Base-by-base conservation (phyloP, 2,888 invertebrate species). In the Norana najaformis region DNA sequence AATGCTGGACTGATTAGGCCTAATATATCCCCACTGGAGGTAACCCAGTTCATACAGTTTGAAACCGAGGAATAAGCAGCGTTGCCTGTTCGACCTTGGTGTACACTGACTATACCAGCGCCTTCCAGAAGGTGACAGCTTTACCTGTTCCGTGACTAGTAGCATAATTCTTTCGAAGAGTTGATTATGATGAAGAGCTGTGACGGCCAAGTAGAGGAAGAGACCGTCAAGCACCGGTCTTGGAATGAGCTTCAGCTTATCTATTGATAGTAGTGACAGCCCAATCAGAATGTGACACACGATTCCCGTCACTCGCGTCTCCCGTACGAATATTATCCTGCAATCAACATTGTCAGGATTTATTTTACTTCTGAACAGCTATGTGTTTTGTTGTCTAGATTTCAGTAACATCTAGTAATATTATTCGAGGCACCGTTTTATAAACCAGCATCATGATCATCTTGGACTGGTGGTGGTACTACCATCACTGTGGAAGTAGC, bases 201-300 rank as follows among this genome's bases (percentile, higher is more conserved):
- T 96, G 92, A 96, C 94, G 88, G 96, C 96, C 94, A 96, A 95
- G 93, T 96, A 96, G 37, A 96, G 94, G 93, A 96, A 96, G 34
- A 96, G 95, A 11, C 96, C 96, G 92, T 96, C 95, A 53, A 96
- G 95, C 20, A 96, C 96, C 4, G 96, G 95, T 13, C 95, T 95
- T 83, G 96, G 96, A 90, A 96, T 96, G 93, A 95, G 95, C 47
- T 94, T 94, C 92, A 96, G 93, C 20, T 96, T 96, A 91, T 95
- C 94, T 1, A 96, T 96, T 90, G 96, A 93, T 91, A 96, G 93
- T 91, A 96, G 94, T 30, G 96, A 96, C 89, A 96, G 94, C 23
- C 96, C 96, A 92, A 96, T 96, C 92, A 96, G 93, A 69, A 96
- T 93, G 93, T 96, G 96, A 1, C 96, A 95, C 47, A 96, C 93